Evolutionary conservation across 2,888 invertebrate species (phyloP).

Genomic region (Harpalus rufipes): DNA sequence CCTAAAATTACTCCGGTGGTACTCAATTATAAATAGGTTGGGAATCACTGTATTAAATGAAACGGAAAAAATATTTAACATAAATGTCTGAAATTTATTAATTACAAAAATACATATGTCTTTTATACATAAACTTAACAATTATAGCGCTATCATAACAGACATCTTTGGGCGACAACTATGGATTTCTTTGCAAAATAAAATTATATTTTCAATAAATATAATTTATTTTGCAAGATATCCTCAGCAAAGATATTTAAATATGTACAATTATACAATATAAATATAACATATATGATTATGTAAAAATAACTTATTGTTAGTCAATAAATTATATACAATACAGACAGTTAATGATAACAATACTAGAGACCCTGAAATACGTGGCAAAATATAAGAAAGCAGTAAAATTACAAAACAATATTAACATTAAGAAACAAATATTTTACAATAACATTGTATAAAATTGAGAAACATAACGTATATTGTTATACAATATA

Average conservation of each 20-base stretch:
- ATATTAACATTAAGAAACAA: conserved; percentile 4
- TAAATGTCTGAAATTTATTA: conserved; percentile 53
- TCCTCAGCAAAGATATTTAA: conserved; percentile 53
- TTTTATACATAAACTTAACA: conserved; percentile 58
- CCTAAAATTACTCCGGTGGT: too few species aligned
- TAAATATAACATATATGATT: conserved; percentile 55
- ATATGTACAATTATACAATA: conserved; percentile 61
- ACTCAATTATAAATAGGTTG: too few species aligned
- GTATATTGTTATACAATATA: conserved; percentile 25
- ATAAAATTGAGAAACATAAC: conserved; percentile 36
- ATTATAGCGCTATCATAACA: conserved; percentile 59
- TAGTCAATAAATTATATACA: conserved; percentile 67
- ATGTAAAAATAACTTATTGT: conserved; percentile 66
- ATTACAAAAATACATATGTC: conserved; percentile 63
- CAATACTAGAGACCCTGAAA: conserved; percentile 56
- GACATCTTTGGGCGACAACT: conserved; percentile 61
- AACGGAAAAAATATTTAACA: not conserved
- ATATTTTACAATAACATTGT: conserved; percentile 13
- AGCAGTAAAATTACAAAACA: conserved; percentile 28
- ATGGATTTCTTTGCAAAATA: conserved; percentile 57
- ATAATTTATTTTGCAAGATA: conserved; percentile 59
- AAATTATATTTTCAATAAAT: conserved; percentile 50
- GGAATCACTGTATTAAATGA: too few species aligned
- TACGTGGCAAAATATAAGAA: conserved; percentile 56
- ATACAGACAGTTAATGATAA: conserved; percentile 34